These are phyloP conservation scores for Chionomys nivalis DNA, from an alignment of 2,113 vertebrate genomes.

Conservation along the genomic window DNA sequence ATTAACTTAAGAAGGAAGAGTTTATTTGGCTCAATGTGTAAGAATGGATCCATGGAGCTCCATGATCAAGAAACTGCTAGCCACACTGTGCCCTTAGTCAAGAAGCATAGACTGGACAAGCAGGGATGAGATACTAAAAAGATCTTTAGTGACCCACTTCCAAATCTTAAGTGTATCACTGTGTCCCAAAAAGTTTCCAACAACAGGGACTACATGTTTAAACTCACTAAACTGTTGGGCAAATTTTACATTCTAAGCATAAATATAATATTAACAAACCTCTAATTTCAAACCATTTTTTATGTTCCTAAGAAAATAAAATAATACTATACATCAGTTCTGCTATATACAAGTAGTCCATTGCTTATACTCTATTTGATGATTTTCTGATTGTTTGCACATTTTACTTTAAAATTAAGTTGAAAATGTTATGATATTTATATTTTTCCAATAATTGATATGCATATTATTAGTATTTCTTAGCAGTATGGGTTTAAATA, in stretches of 20 bases:
- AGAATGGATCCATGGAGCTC: background rate
- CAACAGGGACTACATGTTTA: background rate
- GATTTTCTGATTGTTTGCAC: background rate
- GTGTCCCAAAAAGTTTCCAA: background rate
- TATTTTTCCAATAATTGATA: background rate
- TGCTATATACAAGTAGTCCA: background rate
- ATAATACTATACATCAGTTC: constrained; percentile 10
- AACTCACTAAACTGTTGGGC: background rate
- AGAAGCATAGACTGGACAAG: background rate
- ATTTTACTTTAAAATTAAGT: background rate
- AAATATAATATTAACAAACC: background rate
- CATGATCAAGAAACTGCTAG: background rate
- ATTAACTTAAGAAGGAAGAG: background rate
- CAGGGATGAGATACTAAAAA: background rate
- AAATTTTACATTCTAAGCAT: background rate
- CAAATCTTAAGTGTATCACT: background rate
- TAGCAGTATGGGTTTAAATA: background rate
- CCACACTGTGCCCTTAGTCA: background rate
- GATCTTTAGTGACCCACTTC: no score
- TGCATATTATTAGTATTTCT: background rate
- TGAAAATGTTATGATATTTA: background rate
- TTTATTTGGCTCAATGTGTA: background rate
- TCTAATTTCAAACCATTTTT: constrained; percentile 8
- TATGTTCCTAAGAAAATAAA: background rate
- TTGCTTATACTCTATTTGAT: background rate